phyloP scores from a whole-genome alignment of 2,888 invertebrate genomes.

The Nomada fucata region DNA sequence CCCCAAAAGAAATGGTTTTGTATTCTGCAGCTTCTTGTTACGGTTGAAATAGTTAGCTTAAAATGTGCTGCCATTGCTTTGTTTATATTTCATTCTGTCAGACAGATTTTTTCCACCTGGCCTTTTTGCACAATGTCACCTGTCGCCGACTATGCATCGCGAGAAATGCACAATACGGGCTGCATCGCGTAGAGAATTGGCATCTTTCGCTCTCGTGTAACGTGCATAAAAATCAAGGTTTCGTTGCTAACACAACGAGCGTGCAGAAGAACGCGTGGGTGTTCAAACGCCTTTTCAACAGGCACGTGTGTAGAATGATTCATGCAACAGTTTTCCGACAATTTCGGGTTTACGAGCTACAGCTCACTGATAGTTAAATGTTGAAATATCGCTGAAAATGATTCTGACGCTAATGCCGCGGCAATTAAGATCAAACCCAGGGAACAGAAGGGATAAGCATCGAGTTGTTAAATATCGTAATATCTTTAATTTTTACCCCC shows the following conservation, averaged over 20 bases:
- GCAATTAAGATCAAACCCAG: neutral
- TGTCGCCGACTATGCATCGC: neutral
- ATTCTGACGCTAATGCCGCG: neutral
- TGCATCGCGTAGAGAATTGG: slow-evolving; percentile 40
- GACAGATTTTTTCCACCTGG: neutral
- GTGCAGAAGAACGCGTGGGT: slow-evolving; percentile 39
- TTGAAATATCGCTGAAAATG: neutral
- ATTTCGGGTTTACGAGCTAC: slow-evolving; percentile 20
- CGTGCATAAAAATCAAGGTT: slow-evolving; percentile 58
- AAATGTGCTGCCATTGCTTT: neutral
- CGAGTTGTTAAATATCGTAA: neutral
- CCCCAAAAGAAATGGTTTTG: neutral
- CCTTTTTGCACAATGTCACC: neutral
- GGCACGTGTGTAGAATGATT: slow-evolving; percentile 52
- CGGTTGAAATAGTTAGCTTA: neutral
- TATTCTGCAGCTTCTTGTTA: neutral
- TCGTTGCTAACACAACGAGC: slow-evolving; percentile 51
- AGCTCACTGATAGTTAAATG: neutral
- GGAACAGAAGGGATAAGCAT: neutral
- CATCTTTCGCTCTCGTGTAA: slow-evolving; percentile 32
- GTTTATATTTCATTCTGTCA: neutral
- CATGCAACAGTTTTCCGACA: slow-evolving; percentile 40
- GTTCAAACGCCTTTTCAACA: slow-evolving; percentile 42
- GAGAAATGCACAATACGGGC: neutral
- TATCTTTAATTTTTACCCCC: neutral